phyloP scores from a whole-genome alignment of 2,888 invertebrate genomes.

The Odontocerum albicorne region DNA sequence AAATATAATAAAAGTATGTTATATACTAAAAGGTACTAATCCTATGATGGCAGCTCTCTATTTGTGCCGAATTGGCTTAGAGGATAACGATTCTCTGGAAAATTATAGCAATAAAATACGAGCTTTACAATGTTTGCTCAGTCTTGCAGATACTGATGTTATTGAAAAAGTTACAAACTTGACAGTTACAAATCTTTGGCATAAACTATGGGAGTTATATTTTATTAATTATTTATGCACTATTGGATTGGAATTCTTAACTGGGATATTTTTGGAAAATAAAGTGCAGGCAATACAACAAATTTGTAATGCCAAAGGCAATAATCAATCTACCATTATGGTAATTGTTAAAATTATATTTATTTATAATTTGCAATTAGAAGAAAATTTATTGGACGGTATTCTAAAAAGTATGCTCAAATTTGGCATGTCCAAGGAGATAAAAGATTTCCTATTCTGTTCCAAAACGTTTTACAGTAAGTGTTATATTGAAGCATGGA shows the following conservation, averaged over 20 bases:
- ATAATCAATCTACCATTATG: conserved; percentile 21
- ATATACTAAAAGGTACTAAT: conserved; percentile 55
- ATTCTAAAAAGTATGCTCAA: conserved; percentile 26
- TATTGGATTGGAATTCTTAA: conserved; percentile 55
- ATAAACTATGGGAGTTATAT: conserved; percentile 49
- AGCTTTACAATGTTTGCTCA: conserved; percentile 55
- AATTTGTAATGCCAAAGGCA: conserved; percentile 40
- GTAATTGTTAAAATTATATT: conserved; percentile 30
- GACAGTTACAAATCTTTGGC: conserved; percentile 50
- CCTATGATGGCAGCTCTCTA: conserved; percentile 57
- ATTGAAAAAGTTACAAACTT: conserved; percentile 52
- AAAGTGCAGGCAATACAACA: conserved; percentile 50
- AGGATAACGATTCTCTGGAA: conserved; percentile 52
- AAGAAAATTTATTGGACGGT: conserved; percentile 21
- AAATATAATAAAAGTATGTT: conserved; percentile 53
- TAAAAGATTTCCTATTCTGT: conserved; percentile 50
- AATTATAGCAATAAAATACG: conserved; percentile 54
- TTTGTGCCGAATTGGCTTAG: conserved; percentile 53
- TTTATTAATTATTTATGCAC: conserved; percentile 50
- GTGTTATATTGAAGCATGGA: conserved; percentile 49
- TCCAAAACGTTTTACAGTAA: conserved; percentile 45
- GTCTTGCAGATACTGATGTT: conserved; percentile 52
- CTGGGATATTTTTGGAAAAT: conserved; percentile 50
- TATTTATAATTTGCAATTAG: conserved; percentile 28
- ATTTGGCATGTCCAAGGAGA: conserved; percentile 38